Evolutionary conservation across 2,113 vertebrate species (phyloP), one percentile per base, ranked within the genome.

Genomic region (Corvus moneduloides): DNA sequence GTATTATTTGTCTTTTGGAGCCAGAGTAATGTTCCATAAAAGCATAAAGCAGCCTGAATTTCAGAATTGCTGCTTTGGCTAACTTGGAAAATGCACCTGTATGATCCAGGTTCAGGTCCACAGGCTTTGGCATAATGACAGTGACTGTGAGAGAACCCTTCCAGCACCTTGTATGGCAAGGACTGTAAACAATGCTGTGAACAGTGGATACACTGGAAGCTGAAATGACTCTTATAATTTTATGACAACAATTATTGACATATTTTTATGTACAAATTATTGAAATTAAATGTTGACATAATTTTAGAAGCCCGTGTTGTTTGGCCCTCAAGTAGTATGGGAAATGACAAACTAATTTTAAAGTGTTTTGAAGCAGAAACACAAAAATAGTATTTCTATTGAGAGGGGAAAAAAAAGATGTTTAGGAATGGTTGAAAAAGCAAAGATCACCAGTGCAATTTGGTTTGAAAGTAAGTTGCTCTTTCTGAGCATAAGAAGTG

Each of bases 1-100:
- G n/a, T 54, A 44, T 58, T 91, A 66, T 81, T 93, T 94, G 23
- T 63, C 62, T 71, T 93, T 35, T 85, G 62, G n/a, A 90, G 67
- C 26, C 75, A 72, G 71, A 82, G 13, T 82, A 67, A 58, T 46
- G 48, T 68, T 95, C 43, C 66, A 19, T 74, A 35, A 63, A 58
- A 82, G 22, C 8, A 17, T 51, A 82, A 90, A 44, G 17, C 48
- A 87, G 43, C 9, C 39, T 64, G 71, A 83, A 44, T 72, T 75
- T 92, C 58, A 56, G 62, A 63, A 83, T 13, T 90, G 43, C 52
- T 82, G 33, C 79, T 68, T 85, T 85, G 49, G 27, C 16, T 85
- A 22, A 27, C 54, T 75, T 75, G 67, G 49, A 59, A 86, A 92
- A 82, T 52, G 35, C 11, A 32, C 20, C 24, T 2, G 0, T 24